Evolutionary conservation across 2,797 vertebrate species (phyloP).

Genomic region (Geotrypetes seraphini): DNA sequence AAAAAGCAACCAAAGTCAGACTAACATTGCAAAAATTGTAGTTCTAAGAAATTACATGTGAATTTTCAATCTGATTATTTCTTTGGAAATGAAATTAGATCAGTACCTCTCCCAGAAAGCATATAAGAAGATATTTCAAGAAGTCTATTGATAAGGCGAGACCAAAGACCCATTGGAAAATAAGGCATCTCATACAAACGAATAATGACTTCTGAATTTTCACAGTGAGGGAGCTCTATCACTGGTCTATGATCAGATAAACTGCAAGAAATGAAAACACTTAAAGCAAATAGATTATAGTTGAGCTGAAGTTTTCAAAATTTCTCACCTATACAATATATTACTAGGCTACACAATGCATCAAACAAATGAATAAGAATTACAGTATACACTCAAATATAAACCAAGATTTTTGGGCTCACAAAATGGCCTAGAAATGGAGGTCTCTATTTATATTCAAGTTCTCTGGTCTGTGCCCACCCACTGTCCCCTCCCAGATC

Average conservation of each 20-base stretch:
- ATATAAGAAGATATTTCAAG: conserved; percentile 82
- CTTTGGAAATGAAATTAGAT: not conserved
- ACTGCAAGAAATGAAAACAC: conserved; percentile 42
- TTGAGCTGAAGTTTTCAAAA: too few relatives aligned
- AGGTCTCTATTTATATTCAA: too few relatives aligned
- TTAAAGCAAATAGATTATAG: not conserved
- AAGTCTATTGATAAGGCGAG: conserved; percentile 80
- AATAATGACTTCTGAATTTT: conserved; percentile 87
- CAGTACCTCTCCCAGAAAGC: conserved; percentile 76
- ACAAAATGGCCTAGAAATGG: too few relatives aligned
- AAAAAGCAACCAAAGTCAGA: not conserved
- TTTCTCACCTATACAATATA: too few relatives aligned
- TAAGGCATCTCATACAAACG: conserved; percentile 93
- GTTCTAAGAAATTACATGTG: not conserved
- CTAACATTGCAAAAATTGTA: not conserved
- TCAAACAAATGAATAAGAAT: too few relatives aligned
- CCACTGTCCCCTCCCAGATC: too few relatives aligned
- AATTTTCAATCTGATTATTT: not conserved
- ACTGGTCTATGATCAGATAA: conserved; percentile 80
- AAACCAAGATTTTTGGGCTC: too few relatives aligned
- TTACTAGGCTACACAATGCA: too few relatives aligned
- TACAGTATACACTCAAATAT: too few relatives aligned
- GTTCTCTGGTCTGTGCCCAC: too few relatives aligned
- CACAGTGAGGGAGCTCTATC: conserved; percentile 86
- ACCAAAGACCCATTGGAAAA: conserved; percentile 96